Evolutionary conservation across 2,888 invertebrate species (phyloP).

Genomic region (Ormyrus nitidulus): DNA sequence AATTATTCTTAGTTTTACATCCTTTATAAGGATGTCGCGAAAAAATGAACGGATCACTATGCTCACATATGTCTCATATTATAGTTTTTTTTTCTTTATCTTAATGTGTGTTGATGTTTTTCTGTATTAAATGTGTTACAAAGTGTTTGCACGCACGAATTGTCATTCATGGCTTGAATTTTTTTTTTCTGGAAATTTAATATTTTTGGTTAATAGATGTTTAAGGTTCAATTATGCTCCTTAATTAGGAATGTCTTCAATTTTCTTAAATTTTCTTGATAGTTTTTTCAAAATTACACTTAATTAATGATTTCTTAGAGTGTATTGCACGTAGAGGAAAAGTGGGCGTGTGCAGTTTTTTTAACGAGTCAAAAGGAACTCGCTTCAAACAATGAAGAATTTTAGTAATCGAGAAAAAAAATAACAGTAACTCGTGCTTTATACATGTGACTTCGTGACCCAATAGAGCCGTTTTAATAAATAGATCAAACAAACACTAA

Average conservation of each 20-base stretch:
- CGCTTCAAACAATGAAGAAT: conserved; percentile 14
- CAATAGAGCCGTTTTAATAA: conserved; percentile 26
- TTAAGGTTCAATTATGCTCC: conserved; percentile 27
- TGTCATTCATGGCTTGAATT: conserved; percentile 13
- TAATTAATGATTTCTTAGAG: conserved; percentile 34
- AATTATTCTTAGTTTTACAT: conserved; percentile 67
- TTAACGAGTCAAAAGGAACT: conserved; percentile 36
- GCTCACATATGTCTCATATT: conserved; percentile 53
- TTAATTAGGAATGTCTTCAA: conserved; percentile 37
- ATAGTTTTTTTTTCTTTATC: conserved; percentile 12
- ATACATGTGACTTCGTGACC: conserved; percentile 11
- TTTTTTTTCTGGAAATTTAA: conserved; percentile 20
- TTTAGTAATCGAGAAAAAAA: conserved; percentile 31
- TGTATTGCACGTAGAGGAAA: conserved; percentile 43
- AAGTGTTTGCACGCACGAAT: conserved; percentile 30
- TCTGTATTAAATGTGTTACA: conserved; percentile 27
- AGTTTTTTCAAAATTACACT: conserved; percentile 33
- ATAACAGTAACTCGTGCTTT: conserved; percentile 11
- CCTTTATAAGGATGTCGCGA: conserved; percentile 69
- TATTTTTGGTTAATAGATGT: conserved; percentile 28
- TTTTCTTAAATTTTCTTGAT: background rate
- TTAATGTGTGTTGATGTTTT: background rate
- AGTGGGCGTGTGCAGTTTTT: conserved; percentile 19
- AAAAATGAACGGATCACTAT: conserved; percentile 62
- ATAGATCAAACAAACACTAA: conserved; percentile 27